Evolutionary conservation across 2,797 vertebrate species (phyloP), one percentile per base, ranked within the genome.

Genomic region (Gadopsis bispinosus): DNA sequence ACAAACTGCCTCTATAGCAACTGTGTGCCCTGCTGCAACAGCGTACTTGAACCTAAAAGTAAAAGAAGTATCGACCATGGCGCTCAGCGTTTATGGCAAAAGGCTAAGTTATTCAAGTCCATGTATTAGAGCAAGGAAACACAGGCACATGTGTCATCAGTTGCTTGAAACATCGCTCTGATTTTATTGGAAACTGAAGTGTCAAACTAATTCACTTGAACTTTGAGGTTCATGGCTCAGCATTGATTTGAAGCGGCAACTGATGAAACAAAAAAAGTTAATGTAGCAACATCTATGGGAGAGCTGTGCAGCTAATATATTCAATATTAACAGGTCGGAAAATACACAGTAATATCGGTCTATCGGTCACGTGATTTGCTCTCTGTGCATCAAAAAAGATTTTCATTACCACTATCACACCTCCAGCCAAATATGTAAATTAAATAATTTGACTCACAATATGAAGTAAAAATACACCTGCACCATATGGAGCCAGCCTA

Each of bases 391-490:
- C 61, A n/a, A 69, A 37, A 84, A 71, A 84, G 47, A 83, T 66
- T 88, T 64, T 79, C 60, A 89, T 88, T 88, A 85, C 48, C 50
- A 33, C 76, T 81, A 65, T 80, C 79, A 79, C 77, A 81, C 82
- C 77, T 79, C 50, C 66, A 85, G 83, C 88, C 75, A 86, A 83
- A 91, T 86, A 79, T 86, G 71, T 73, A 88, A 90, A 91, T 87
- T 9, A 83, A 83, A 81, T 79, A 39, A 83, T 88, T 81, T 69
- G 47, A 79, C 51, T 88, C 65, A 67, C 43, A 62, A 63, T 80
- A 69, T 72, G 73, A 84, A 75, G 16, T 73, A 58, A 66, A 84
- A 83, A 86, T 50, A 75, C 45, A 81, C 69, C 66, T 79, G 54
- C 69, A 67, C 60, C 66, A 66, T 35, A 50, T 67, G 35, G 61